Conservation (phyloP, 2,113 vertebrate genomes). For the Pomatorhinus ruficollis region DNA sequence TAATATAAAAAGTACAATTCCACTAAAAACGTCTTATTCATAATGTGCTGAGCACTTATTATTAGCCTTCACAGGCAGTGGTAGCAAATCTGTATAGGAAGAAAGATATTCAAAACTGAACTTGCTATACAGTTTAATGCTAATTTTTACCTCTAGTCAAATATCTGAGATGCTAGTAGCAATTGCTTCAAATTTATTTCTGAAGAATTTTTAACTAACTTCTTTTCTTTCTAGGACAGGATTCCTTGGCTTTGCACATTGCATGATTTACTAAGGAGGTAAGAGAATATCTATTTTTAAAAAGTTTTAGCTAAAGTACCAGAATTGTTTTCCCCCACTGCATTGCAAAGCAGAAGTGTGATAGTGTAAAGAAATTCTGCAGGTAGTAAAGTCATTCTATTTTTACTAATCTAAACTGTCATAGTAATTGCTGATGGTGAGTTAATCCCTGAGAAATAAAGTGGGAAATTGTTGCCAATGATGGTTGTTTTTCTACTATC, state of each 20-base stretch:
- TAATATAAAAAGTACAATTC: neutral
- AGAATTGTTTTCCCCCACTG: neutral
- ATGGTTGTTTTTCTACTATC: neutral
- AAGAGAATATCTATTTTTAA: constrained; percentile 23
- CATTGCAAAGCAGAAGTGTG: neutral
- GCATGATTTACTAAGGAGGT: constrained; percentile 84
- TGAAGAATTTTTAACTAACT: neutral
- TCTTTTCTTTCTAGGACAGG: constrained; percentile 83
- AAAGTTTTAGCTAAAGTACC: neutral
- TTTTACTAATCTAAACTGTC: neutral
- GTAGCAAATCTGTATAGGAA: neutral
- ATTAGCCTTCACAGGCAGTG: neutral
- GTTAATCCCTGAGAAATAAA: neutral
- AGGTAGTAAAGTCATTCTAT: neutral
- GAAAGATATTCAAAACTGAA: neutral
- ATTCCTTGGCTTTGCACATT: constrained; percentile 87
- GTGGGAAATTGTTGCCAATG: neutral
- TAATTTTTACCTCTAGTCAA: neutral
- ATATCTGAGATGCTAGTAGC: neutral
- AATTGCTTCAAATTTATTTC: neutral
- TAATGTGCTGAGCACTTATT: neutral
- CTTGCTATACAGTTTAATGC: neutral
- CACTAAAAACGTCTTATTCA: neutral
- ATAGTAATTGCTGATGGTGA: neutral
- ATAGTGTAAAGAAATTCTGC: neutral